Evolutionary conservation across 2,113 vertebrate species (phyloP), one percentile per base, ranked within the genome.

Genomic region (Dunckerocampus dactyliophorus): DNA sequence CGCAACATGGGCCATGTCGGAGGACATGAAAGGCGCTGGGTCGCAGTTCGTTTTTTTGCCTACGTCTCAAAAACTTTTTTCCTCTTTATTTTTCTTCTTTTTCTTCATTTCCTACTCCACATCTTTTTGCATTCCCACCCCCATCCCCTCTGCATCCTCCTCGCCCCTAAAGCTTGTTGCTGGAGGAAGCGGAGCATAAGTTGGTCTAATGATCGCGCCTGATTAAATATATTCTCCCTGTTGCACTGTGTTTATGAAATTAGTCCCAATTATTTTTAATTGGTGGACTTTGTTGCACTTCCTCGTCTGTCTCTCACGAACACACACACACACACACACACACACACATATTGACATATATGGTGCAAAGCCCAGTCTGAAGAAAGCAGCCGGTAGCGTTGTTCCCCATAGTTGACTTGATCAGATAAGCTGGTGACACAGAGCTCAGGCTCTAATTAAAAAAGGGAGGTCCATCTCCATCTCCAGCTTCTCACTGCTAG

Each of bases 201-300:
- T 75, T 70, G 16, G 57, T 68, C 56, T 75, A 69, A 83, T 82
- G 75, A 82, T 81, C 45, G 63, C 48, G 73, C 65, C 65, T 88
- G 82, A 86, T 87, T 86, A 85, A 84, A 72, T 82, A 77, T 77
- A 68, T 85, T 71, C 71, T 70, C 78, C 81, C 53, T 67, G 70
- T 76, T 82, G 67, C 56, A 20, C 70, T 77, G 55, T 73, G 69
- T 79, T 82, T 75, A 82, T 84, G 71, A 85, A 88, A 88, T 87
- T 85, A 85, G 67, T 66, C 70, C 64, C 73, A 86, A 87, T 89
- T 89, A 88, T 82, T 88, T 89, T 86, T 89, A 89, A 89, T 89
- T 89, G 74, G 72, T 62, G 63, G 47, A 58, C 56, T 80, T 77
- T 69, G 67, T 75, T 76, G 71, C 19, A 71, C 81, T 83, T 86